phyloP scores from a whole-genome alignment of 2,113 vertebrate genomes.

The Brachyistius frenatus region DNA sequence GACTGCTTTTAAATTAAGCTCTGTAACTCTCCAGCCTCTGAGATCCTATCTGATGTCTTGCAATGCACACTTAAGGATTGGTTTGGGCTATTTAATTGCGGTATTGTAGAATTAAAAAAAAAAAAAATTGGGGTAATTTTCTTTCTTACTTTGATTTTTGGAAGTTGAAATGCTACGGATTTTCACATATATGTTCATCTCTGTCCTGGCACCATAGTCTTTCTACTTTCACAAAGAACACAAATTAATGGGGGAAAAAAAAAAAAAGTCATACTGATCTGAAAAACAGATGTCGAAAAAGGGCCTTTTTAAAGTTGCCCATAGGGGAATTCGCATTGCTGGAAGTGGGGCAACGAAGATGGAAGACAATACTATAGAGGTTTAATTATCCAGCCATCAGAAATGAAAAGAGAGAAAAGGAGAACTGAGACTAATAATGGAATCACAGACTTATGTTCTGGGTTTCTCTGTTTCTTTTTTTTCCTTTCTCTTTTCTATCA shows the following conservation, averaged over 20 bases:
- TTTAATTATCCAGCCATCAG: conserved; percentile 87
- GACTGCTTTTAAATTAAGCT: conserved; percentile 72
- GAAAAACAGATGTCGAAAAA: conserved; percentile 81
- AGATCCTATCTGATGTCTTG: conserved; percentile 70
- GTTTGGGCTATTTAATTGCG: conserved; percentile 66
- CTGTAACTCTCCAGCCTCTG: conserved; percentile 64
- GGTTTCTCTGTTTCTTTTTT: conserved; percentile 61
- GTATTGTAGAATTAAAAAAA: conserved; percentile 64
- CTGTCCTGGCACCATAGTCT: conserved; percentile 65
- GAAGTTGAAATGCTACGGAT: conserved; percentile 55
- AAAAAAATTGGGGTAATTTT: conserved; percentile 67
- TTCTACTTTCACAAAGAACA: conserved; percentile 81
- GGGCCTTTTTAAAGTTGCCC: conserved; percentile 79
- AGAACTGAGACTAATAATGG: conserved; percentile 81
- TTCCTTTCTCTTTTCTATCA: conserved; percentile 65
- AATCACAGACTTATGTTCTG: conserved; percentile 76
- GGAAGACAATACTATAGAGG: conserved; percentile 87
- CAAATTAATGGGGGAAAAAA: conserved; percentile 74
- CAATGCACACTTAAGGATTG: conserved; percentile 61
- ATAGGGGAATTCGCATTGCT: conserved; percentile 79
- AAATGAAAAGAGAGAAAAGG: conserved; percentile 78
- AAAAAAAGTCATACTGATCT: conserved; percentile 73
- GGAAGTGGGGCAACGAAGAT: conserved; percentile 82
- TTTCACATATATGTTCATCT: conserved; percentile 54
- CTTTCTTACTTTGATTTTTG: conserved; percentile 64